Percentiles rank a stretch among this genome's conserved stretches.
Conservation (phyloP, 2,113 vertebrate species). For the Phrynosoma blainvillii region DNA sequence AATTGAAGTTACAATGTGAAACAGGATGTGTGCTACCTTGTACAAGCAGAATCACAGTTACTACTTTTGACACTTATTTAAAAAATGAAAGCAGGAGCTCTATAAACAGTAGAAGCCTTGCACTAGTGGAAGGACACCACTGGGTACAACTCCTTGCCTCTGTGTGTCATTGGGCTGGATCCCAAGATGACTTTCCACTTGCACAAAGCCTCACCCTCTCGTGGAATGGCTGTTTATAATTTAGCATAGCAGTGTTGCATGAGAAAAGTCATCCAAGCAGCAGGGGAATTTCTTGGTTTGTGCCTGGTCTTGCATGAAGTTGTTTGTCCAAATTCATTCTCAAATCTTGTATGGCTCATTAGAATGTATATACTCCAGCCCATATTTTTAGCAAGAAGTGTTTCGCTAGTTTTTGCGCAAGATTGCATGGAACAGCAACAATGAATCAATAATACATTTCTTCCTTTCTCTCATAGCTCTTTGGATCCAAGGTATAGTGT, state of each 20-base stretch:
- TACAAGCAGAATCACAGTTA: too few species aligned
- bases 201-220: not conserved
- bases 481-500: not conserved
- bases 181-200: not conserved
- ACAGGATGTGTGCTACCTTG: too few species aligned
- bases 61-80: too few species aligned
- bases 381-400: not conserved
- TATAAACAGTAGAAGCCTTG: too few species aligned
- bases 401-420: not conserved
- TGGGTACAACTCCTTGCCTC: too few species aligned
- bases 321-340: not conserved
- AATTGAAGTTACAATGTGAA: too few species aligned
- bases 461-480: not conserved
- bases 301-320: not conserved
- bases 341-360: not conserved
- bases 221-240: not conserved
- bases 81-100: too few species aligned
- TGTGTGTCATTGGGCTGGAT: not conserved
- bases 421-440: not conserved
- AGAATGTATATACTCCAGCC: not conserved
- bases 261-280: not conserved
- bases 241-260: not conserved
- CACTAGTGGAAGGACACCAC: too few species aligned
- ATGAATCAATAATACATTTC: not conserved
- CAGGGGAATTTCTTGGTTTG: not conserved